A percentile compares a stretch with the other conserved stretches of the same genome.
phyloP scores from a whole-genome alignment of 2,888 invertebrate species.

The Mythimna impura region DNA sequence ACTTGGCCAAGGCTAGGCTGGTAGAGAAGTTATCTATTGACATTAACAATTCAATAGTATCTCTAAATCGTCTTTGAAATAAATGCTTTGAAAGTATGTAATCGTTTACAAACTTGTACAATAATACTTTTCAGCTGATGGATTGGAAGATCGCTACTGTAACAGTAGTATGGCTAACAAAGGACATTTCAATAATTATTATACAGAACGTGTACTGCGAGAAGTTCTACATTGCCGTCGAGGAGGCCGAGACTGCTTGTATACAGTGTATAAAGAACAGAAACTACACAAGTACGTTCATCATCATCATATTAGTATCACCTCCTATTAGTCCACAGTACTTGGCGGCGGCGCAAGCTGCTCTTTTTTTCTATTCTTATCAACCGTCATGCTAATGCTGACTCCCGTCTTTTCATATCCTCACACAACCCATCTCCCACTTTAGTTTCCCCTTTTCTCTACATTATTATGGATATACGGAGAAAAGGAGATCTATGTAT shows the following conservation, averaged over 20 bases:
- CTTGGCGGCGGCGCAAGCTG: neutral
- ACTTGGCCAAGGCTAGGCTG: neutral
- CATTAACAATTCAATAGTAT: neutral
- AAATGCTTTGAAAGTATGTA: neutral
- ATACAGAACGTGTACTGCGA: slow-evolving; percentile 17
- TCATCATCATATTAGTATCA: neutral
- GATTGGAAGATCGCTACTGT: neutral
- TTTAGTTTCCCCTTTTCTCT: neutral
- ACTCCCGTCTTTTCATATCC: neutral
- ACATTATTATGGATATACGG: no score
- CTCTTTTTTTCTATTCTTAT: neutral
- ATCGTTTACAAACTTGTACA: neutral
- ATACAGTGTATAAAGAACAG: slow-evolving; percentile 18
- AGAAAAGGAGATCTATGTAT: no score
- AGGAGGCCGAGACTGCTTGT: slow-evolving; percentile 29
- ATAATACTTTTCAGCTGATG: neutral
- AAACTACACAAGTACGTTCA: slow-evolving; percentile 26
- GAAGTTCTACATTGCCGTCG: slow-evolving; percentile 31
- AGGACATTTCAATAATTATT: slow-evolving; percentile 2
- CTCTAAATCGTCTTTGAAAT: neutral
- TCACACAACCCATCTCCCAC: neutral
- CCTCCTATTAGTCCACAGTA: neutral
- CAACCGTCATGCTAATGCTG: neutral
- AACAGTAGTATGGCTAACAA: slow-evolving; percentile 4
- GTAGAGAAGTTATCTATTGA: neutral